Percentiles rank a stretch among this genome's conserved stretches.
phyloP scores from a whole-genome alignment of 1,140 invertebrate species.

The Harpegnathos saltator region DNA sequence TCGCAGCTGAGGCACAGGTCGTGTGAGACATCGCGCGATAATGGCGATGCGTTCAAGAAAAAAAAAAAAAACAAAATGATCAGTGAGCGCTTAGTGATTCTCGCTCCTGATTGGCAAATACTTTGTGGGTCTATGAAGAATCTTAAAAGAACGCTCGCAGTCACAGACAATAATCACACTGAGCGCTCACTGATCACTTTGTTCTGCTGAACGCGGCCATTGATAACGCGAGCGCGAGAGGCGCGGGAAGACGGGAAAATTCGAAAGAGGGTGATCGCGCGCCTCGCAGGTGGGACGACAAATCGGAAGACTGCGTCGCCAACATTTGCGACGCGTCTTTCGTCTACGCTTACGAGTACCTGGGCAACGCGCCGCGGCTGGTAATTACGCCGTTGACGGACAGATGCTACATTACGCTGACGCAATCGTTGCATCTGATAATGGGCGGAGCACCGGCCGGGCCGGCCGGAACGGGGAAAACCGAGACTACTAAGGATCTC shows the following conservation, averaged over 20 bases:
- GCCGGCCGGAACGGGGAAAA: slow-evolving; percentile 97
- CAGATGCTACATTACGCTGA: slow-evolving; percentile 94
- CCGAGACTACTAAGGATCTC: slow-evolving; percentile 98
- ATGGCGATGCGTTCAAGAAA: no score
- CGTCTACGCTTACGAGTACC: slow-evolving; percentile 96
- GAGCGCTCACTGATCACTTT: no score
- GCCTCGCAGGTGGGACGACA: slow-evolving; percentile 91
- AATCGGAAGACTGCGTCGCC: slow-evolving; percentile 93
- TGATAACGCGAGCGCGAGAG: no score
- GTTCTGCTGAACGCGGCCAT: no score
- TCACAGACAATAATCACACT: no score
- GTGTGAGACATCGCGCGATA: no score
- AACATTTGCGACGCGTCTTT: slow-evolving; percentile 97
- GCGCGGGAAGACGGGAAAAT: slow-evolving; percentile 27
- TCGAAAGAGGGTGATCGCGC: slow-evolving; percentile 40
- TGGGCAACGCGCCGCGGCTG: slow-evolving; percentile 93
- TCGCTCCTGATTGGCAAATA: no score
- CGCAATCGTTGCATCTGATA: slow-evolving; percentile 94
- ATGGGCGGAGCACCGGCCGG: slow-evolving; percentile 96
- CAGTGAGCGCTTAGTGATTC: no score
- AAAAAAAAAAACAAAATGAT: no score
- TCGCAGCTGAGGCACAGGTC: slow-evolving; percentile 94
- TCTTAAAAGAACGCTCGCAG: no score
- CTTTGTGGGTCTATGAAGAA: no score
- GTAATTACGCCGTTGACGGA: slow-evolving; percentile 95